phyloP scores from a whole-genome alignment of 1,140 invertebrate genomes.

The Drosophila dunni region DNA sequence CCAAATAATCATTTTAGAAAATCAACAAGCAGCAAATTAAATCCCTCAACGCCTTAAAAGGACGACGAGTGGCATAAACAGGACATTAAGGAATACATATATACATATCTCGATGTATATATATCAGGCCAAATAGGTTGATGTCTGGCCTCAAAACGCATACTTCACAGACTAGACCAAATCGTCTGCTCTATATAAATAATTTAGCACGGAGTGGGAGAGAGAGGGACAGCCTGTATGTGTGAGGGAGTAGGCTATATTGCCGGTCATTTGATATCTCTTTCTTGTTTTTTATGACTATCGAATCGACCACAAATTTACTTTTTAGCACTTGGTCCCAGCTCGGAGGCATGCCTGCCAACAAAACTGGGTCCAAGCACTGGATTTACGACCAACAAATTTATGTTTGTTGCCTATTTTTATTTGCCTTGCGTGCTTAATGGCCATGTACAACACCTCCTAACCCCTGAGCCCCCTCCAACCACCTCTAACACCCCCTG shows the following conservation, averaged over 20 bases:
- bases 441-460: conserved; percentile 47
- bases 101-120: conserved; percentile 41
- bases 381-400: conserved; percentile 83
- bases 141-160: conserved; percentile 14
- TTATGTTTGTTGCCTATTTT: conserved; percentile 83
- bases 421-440: conserved; percentile 82
- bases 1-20: conserved; percentile 76
- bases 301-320: conserved; percentile 83
- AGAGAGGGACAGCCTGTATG: conserved; percentile 28
- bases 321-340: conserved; percentile 82
- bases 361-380: conserved; percentile 49
- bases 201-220: conserved; percentile 30
- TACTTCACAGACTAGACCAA: conserved; percentile 2
- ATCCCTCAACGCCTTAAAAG: conserved; percentile 46
- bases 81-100: conserved; percentile 77
- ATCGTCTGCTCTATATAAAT: conserved; percentile 43
- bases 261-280: conserved; percentile 32
- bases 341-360: conserved; percentile 63
- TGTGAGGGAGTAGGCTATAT: conserved; percentile 17
- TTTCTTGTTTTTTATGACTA: conserved; percentile 68
- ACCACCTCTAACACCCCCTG: background rate
- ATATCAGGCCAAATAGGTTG: conserved; percentile 64
- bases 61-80: conserved; percentile 66
- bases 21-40: conserved; percentile 43
- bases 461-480: background rate